Evolutionary conservation across 2,797 vertebrate species (phyloP), one percentile per base, ranked within the genome.

Genomic region (Brachymystax lenok): DNA sequence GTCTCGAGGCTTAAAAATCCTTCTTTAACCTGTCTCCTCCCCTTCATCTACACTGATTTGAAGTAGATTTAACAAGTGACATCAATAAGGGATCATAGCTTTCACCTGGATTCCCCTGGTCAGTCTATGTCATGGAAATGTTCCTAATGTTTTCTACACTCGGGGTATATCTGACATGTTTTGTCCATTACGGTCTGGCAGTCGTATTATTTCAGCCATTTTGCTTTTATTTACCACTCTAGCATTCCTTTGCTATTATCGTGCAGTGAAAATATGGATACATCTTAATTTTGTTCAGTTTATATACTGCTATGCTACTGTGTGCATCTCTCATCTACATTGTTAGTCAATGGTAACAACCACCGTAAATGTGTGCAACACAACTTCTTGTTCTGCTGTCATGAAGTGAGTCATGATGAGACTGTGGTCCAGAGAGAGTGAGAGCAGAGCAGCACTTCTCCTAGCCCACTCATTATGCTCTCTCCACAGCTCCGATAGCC

Each of bases 401-500:
- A 61, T 61, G 54, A 59, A 6, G 73, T 77, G 83, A 81, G 61
- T 78, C 77, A 16, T 75, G 40, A 46, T 46, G 67, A 72, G 72
- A 73, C 71, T 80, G 52, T 75, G 72, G 74, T 71, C 19, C 66
- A 69, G 61, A 50, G 30, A 76, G 21, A 46, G 40, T 13, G 40
- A 76, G 76, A 30, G 64, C 13, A 17, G 17, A 17, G 16, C 68
- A 19, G 80, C 40, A 70, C 64, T 71, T 59, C 28, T 19, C 73
- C 56, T 17, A 40, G 46, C 70, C 30, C 63, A 66, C 21, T 81
- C 28, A 78, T 82, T 50, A 19, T 4, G 5, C 70, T 12, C 74
- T 91, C 63, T 19, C 93, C 89, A 74, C 95, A 99, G 98, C 97
- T 91, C 98, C 97, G 33, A 99, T 99, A 79, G 96, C 97, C 19